phyloP scores from a whole-genome alignment of 2,888 invertebrate species.

The Leucania comma region DNA sequence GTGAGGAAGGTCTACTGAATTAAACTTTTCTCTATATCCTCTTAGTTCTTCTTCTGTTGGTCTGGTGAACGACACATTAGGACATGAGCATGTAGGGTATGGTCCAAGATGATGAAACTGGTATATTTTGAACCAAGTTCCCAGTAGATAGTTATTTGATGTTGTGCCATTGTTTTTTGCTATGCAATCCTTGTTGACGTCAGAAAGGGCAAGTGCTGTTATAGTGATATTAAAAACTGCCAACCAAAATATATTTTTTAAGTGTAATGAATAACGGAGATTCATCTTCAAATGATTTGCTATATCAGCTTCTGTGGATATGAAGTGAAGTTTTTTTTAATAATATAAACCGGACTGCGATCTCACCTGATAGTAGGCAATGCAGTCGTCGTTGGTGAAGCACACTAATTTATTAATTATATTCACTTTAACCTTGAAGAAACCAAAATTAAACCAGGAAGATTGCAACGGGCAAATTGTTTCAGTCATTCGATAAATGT shows the following conservation, averaged over 20 bases:
- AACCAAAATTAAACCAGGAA: no score
- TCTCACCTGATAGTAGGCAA: no score
- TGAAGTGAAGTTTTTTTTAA: neutral
- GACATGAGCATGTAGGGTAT: constrained; percentile 27
- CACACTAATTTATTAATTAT: no score
- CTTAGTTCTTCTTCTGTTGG: constrained; percentile 35
- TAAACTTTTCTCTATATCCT: constrained; percentile 34
- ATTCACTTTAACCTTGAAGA: no score
- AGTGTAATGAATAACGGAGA: neutral
- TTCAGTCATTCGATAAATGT: no score
- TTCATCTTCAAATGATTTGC: neutral
- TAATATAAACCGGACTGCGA: no score
- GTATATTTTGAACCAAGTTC: constrained; percentile 52
- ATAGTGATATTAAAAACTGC: neutral
- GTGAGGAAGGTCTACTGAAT: constrained; percentile 23
- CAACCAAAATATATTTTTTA: constrained; percentile 2
- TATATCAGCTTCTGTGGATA: no score
- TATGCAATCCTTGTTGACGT: constrained; percentile 43
- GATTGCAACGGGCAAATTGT: no score
- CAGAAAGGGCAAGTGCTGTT: constrained; percentile 24
- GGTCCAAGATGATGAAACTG: constrained; percentile 18
- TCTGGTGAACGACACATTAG: constrained; percentile 22
- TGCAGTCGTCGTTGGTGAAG: no score
- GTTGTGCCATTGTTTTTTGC: constrained; percentile 23
- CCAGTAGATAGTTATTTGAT: constrained; percentile 41